phyloP scores from a whole-genome alignment of 1,140 invertebrate species.

The Neodiprion fabricii region DNA sequence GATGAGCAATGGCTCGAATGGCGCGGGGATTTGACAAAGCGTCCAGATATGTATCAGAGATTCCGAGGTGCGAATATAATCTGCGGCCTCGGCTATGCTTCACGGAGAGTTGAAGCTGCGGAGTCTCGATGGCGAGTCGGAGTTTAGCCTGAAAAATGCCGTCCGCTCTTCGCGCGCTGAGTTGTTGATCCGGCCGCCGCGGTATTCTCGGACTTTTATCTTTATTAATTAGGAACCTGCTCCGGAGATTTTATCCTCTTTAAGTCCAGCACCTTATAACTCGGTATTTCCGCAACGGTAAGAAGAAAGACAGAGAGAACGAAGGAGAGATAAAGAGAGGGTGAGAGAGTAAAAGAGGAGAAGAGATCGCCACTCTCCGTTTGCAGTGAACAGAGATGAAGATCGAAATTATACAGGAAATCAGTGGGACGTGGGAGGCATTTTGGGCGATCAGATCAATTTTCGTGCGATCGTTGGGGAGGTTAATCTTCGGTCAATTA shows the following conservation, averaged over 20 bases:
- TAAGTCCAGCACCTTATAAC: neutral
- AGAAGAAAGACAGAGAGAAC: no score
- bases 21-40: constrained; percentile 7
- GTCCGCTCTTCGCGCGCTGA: constrained; percentile 13
- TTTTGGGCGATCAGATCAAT: neutral
- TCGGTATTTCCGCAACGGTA: no score
- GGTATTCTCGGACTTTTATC: constrained; percentile 10
- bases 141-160: constrained; percentile 10
- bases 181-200: neutral
- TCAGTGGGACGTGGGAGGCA: no score
- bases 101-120: constrained; percentile 17
- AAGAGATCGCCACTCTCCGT: no score
- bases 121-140: neutral
- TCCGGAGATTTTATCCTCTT: neutral
- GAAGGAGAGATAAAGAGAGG: no score
- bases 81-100: constrained; percentile 17
- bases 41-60: no score
- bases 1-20: neutral
- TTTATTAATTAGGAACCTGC: constrained; percentile 18
- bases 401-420: no score
- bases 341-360: no score
- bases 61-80: neutral
- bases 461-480: neutral
- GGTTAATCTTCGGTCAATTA: neutral
- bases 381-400: no score